These are phyloP conservation scores for Lasioglossum malachurum DNA, from an alignment of 2,888 invertebrate genomes.

Conservation along the genomic window DNA sequence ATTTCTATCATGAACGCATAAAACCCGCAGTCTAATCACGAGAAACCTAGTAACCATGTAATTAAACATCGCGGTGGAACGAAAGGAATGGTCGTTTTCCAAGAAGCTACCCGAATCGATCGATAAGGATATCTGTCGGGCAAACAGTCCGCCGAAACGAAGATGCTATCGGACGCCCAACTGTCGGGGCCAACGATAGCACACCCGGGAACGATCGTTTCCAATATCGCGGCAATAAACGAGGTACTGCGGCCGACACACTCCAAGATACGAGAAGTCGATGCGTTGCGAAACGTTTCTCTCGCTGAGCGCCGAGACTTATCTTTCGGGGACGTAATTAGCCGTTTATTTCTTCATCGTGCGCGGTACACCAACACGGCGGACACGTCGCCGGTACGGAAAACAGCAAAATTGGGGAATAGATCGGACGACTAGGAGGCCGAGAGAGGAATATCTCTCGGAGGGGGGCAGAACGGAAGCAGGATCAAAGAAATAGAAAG, in stretches of 20 bases:
- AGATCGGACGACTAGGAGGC: neutral
- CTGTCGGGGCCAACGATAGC: neutral
- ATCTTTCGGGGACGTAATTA: constrained; percentile 24
- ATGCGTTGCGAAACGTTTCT: neutral
- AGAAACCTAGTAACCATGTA: too few species aligned
- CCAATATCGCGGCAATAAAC: constrained; percentile 25
- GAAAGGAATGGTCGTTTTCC: neutral
- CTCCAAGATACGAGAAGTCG: constrained; percentile 9
- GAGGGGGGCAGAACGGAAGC: constrained; percentile 41
- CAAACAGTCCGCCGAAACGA: neutral
- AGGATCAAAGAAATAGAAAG: constrained; percentile 52
- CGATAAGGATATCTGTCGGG: neutral
- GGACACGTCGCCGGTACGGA: neutral
- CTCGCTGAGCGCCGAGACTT: neutral
- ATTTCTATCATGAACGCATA: too few species aligned
- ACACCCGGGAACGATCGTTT: neutral
- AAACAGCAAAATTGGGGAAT: neutral
- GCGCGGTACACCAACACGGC: neutral
- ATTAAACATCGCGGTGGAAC: too few species aligned
- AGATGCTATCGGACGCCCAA: neutral
- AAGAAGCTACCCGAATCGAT: neutral
- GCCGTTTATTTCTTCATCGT: neutral
- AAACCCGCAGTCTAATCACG: too few species aligned
- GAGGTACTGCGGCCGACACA: constrained; percentile 3
- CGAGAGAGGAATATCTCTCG: constrained; percentile 20